A percentile compares a stretch with the other conserved stretches of the same genome.
Evolutionary conservation across 2,888 invertebrate species (phyloP).

Genomic region (Drosophila barbarae): DNA sequence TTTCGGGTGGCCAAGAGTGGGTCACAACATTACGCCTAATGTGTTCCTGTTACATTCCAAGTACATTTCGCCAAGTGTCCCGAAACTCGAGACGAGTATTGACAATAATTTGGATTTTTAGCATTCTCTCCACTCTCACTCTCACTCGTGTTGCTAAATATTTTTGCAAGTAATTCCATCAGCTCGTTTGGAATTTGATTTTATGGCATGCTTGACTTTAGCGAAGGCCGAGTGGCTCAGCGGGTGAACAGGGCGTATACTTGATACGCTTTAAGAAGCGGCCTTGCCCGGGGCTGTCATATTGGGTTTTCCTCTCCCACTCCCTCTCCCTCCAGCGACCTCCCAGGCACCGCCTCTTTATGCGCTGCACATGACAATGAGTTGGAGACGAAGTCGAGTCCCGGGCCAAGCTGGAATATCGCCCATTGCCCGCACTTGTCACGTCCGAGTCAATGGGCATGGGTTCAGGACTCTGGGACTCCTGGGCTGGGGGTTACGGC

Average conservation of each 20-base stretch:
- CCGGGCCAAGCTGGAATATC: constrained; percentile 32
- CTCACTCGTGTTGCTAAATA: constrained; percentile 54
- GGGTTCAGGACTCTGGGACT: constrained; percentile 5
- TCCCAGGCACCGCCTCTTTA: constrained; percentile 45
- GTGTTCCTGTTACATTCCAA: constrained; percentile 9
- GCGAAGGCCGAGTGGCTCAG: constrained; percentile 9
- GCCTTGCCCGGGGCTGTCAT: constrained; percentile 33
- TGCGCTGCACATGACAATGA: constrained; percentile 71
- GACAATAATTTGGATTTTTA: constrained; percentile 53
- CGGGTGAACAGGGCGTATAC: constrained; percentile 51
- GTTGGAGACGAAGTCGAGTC: constrained; percentile 34
- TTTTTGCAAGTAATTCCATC: constrained; percentile 43
- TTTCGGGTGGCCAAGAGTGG: constrained; percentile 8
- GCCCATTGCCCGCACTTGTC: constrained; percentile 60
- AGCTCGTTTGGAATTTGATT: constrained; percentile 38
- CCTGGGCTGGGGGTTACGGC: constrained; percentile 2
- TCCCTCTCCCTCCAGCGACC: constrained; percentile 17
- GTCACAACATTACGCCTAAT: neutral
- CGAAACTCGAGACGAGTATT: constrained; percentile 36
- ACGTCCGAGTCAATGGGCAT: constrained; percentile 53
- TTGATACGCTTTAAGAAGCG: constrained; percentile 40
- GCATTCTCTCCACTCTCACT: constrained; percentile 24
- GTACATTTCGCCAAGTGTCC: constrained; percentile 8
- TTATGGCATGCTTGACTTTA: constrained; percentile 39
- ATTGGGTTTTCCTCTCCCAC: constrained; percentile 48